Percentiles rank a stretch among this genome's conserved stretches.
phyloP scores from a whole-genome alignment of 1,140 invertebrate species.

The Tribolium madens region DNA sequence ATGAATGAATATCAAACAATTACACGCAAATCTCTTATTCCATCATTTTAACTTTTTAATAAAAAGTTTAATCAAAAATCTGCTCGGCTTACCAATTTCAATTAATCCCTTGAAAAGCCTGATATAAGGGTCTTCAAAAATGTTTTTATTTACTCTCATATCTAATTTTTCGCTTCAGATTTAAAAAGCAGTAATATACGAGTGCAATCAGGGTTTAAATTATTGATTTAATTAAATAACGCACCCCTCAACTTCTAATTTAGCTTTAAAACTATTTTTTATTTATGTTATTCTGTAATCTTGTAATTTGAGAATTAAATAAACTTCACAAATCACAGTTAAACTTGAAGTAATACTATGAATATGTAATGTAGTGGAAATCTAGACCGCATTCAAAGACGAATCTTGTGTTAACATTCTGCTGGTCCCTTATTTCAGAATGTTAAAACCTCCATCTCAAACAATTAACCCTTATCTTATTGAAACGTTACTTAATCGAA shows the following conservation, averaged over 20 bases:
- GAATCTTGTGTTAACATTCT: constrained; percentile 11
- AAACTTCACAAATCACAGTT: neutral
- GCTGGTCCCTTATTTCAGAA: constrained; percentile 6
- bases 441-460: constrained; percentile 18
- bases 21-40: neutral
- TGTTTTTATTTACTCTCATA: constrained; percentile 13
- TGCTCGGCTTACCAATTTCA: neutral
- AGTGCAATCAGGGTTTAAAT: constrained; percentile 4
- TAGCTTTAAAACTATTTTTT: neutral
- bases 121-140: neutral
- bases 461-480: constrained; percentile 39
- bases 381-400: constrained; percentile 21
- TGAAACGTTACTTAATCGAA: constrained; percentile 27
- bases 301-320: neutral
- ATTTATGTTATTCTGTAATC: too few relatives aligned
- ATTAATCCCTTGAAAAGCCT: neutral
- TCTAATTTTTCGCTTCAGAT: neutral
- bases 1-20: constrained; percentile 4
- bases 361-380: constrained; percentile 9
- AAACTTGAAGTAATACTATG: neutral
- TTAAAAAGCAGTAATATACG: neutral
- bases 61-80: constrained; percentile 4
- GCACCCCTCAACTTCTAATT: neutral
- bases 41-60: neutral
- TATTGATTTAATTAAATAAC: neutral